These are phyloP conservation scores for Pandemis cinnamomeana DNA, from an alignment of 2,888 invertebrate genomes.

Conservation along the genomic window DNA sequence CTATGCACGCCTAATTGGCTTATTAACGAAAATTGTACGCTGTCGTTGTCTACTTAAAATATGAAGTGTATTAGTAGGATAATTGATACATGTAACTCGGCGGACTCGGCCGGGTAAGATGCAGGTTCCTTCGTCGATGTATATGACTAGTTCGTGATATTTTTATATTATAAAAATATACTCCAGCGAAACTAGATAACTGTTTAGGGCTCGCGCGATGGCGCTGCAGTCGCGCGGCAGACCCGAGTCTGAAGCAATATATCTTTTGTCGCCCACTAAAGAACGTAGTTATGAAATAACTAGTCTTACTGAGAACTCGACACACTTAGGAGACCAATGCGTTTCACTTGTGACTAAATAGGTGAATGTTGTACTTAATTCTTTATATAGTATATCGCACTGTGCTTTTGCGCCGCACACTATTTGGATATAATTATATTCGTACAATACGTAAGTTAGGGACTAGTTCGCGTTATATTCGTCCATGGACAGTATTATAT, in stretches of 20 bases:
- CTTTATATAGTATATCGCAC: conserved; percentile 60
- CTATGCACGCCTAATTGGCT: conserved; percentile 35
- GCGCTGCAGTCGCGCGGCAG: conserved; percentile 1
- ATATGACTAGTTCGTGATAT: conserved; percentile 25
- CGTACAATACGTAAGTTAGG: conserved; percentile 60
- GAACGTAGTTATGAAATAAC: conserved; percentile 18
- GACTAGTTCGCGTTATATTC: conserved; percentile 56
- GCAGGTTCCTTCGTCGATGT: conserved; percentile 18
- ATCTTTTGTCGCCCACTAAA: conserved; percentile 14
- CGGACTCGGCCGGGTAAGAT: conserved; percentile 17
- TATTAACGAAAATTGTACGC: conserved; percentile 22
- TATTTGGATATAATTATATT: conserved; percentile 50
- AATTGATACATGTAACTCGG: conserved; percentile 27
- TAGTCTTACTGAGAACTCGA: conserved; percentile 2
- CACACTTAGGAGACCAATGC: conserved; percentile 1
- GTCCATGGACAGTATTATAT: conserved; percentile 70
- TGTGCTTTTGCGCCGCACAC: conserved; percentile 73
- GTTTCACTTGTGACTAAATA: conserved; percentile 17
- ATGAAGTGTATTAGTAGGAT: conserved; percentile 27
- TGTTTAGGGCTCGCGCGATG: not conserved
- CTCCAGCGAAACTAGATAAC: conserved; percentile 7
- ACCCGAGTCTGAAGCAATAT: conserved; percentile 4
- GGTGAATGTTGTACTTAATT: conserved; percentile 66
- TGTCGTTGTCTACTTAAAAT: conserved; percentile 36
- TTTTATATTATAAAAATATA: conserved; percentile 34